Evolutionary conservation across 2,888 invertebrate species (phyloP), one percentile per base, ranked within the genome.

Genomic region (Agelastica alni): DNA sequence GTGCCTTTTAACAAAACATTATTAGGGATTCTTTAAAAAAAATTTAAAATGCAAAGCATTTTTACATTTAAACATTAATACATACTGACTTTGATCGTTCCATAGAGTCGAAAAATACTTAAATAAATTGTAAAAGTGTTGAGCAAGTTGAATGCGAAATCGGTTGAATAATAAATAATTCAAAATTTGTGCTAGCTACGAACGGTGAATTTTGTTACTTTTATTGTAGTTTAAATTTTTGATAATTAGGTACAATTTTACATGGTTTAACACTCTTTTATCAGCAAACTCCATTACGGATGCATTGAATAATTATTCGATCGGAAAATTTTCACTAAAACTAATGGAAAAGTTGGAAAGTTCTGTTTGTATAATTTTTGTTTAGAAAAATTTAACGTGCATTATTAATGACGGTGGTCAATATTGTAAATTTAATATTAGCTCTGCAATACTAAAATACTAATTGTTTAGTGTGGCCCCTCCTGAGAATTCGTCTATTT

Each of bases 191-290:
- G 18, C 22, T 3, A 31, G 31, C 31, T 30, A 16, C 44, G 31
- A 17, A 16, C 18, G 44, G 31, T 26, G 14, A n/a, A 26, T 32
- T 45, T 45, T 28, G 26, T 37, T 37, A 28, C 36, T 46, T 36
- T 36, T 46, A 37, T 36, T 28, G 36, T 37, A 28, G 26, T 12
- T 28, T 46, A 28, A 46, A 46, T 46, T 36, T 46, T 46, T 46
- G 46, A 46, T 46, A 46, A 37, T 37, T 16, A 26, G 28, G 16
- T 28, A 37, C 9, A 37, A 20, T 46, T 46, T 46, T 46, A 46
- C 46, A 46, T 16, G 46, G 12, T 46, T 46, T 46, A 31, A 46
- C 36, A 46, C 46, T n/a, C n/a, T 46, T 46, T 46, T 46, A 46
- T 9, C 36, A 17, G 16, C 36, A 46, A 26, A 36, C 14, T 26